These are phyloP conservation scores for Aphaenogaster floridana DNA, from an alignment of 1,140 invertebrate species.

Conservation along the genomic window DNA sequence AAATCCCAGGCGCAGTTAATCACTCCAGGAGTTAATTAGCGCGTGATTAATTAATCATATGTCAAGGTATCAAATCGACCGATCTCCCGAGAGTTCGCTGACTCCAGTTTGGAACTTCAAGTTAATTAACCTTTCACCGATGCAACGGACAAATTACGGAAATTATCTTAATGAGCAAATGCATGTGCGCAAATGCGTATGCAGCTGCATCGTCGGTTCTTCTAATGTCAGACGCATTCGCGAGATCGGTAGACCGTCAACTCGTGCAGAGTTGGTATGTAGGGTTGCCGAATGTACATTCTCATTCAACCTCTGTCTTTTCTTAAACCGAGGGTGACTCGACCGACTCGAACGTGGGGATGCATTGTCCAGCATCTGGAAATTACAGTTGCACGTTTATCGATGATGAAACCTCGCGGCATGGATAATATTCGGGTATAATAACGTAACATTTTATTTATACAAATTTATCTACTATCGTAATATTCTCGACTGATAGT, in stretches of 20 bases:
- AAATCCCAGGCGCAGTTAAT: conserved; percentile 50
- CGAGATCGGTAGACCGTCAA: too few relatives aligned
- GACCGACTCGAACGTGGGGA: neutral
- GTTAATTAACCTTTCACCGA: conserved; percentile 51
- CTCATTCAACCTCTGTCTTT: neutral
- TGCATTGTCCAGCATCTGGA: conserved; percentile 23
- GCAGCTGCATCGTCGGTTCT: neutral
- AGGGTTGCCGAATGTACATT: neutral
- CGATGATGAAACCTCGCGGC: neutral
- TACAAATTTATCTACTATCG: conserved; percentile 31
- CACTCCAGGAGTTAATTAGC: conserved; percentile 51
- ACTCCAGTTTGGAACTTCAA: conserved; percentile 47
- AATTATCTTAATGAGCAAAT: neutral
- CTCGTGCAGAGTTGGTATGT: neutral
- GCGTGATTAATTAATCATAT: conserved; percentile 59
- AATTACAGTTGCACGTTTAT: conserved; percentile 36
- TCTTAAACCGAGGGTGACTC: neutral
- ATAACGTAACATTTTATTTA: neutral
- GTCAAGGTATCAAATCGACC: conserved; percentile 54
- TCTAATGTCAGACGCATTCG: neutral
- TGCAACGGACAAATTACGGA: conserved; percentile 45
- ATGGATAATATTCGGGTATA: too few relatives aligned
- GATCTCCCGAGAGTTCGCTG: conserved; percentile 47
- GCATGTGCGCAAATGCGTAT: neutral
- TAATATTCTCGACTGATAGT: conserved; percentile 48